Evolutionary conservation across 2,888 invertebrate species (phyloP).

Genomic region (Apantesis nais): DNA sequence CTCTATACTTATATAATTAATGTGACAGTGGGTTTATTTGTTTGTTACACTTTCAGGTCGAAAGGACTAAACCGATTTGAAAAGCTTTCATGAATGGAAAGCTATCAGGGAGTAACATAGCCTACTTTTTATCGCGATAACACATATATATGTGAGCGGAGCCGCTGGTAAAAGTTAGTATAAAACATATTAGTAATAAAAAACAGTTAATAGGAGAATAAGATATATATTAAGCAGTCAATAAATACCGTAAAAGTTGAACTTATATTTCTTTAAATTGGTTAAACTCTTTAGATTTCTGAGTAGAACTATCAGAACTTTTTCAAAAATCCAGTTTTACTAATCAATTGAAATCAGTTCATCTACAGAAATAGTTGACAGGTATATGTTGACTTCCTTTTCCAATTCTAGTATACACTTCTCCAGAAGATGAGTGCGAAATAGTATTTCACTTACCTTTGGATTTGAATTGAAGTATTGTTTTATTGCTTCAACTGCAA

Average conservation of each 20-base stretch:
- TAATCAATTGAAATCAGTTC: not conserved
- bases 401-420: not conserved
- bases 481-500: not conserved
- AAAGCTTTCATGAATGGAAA: too few relatives aligned
- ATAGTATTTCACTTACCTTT: not conserved
- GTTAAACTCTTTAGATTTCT: not conserved
- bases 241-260: too few relatives aligned
- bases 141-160: too few relatives aligned
- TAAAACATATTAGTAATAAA: too few relatives aligned
- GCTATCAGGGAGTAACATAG: too few relatives aligned
- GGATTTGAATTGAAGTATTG: not conserved
- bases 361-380: not conserved
- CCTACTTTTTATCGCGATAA: too few relatives aligned
- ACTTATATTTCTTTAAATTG: not conserved
- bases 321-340: not conserved
- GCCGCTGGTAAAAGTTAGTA: too few relatives aligned
- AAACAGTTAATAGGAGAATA: too few relatives aligned
- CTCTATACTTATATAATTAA: too few relatives aligned
- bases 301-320: not conserved
- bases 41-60: too few relatives aligned
- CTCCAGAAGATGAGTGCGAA: not conserved
- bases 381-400: not conserved
- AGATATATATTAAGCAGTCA: not conserved
- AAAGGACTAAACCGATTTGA: too few relatives aligned
- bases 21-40: too few relatives aligned